Conservation (phyloP, 2,888 invertebrate genomes). For the Phyllotreta cruciferae region DNA sequence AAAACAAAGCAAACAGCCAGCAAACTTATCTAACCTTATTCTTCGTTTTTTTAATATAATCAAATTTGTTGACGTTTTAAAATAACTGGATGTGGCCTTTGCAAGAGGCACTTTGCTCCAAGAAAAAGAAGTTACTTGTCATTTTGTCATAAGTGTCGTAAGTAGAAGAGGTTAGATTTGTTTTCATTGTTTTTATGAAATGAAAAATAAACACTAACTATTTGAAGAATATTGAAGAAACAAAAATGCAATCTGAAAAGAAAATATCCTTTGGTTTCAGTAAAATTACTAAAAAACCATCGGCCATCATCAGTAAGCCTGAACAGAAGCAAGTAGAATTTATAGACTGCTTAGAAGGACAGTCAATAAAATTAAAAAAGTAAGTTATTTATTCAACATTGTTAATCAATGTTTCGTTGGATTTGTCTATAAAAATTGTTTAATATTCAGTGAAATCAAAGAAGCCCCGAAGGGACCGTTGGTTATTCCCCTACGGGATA, state of each 20-base stretch:
- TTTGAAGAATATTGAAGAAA: too few species aligned
- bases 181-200: too few species aligned
- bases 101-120: too few species aligned
- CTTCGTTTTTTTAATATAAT: too few species aligned
- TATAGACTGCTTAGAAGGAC: constrained; percentile 79
- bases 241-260: constrained; percentile 63
- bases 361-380: constrained; percentile 78
- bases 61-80: too few species aligned
- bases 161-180: too few species aligned
- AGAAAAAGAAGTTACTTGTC: too few species aligned
- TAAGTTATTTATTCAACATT: constrained; percentile 59
- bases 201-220: too few species aligned
- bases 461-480: constrained; percentile 64
- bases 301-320: constrained; percentile 55
- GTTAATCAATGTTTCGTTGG: constrained; percentile 13
- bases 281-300: constrained; percentile 68
- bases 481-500: constrained; percentile 71
- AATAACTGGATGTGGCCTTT: too few species aligned
- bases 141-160: too few species aligned
- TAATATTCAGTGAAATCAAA: constrained; percentile 19
- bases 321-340: constrained; percentile 69
- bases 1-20: too few species aligned
- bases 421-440: constrained; percentile 5
- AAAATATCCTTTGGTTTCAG: constrained; percentile 84
- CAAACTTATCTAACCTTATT: background rate